These are phyloP conservation scores for Streptopelia turtur DNA, from an alignment of 2,797 vertebrate species.

Conservation along the genomic window DNA sequence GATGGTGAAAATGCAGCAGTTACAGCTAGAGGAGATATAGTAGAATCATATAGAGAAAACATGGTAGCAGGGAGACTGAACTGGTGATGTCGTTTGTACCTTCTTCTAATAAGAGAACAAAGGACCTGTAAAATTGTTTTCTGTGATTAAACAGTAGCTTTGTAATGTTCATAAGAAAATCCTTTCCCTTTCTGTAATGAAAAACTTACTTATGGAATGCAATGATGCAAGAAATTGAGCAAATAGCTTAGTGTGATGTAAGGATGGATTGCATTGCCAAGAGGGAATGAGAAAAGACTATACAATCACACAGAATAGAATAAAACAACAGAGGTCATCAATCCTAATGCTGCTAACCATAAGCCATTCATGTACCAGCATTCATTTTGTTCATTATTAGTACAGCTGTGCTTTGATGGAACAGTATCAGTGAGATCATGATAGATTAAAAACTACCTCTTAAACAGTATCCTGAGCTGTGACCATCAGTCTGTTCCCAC, in stretches of 20 bases:
- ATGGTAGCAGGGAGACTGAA: neutral
- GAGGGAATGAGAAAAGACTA: neutral
- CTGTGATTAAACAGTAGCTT: slow-evolving; percentile 5
- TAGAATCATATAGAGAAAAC: neutral
- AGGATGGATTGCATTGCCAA: neutral
- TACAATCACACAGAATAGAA: neutral
- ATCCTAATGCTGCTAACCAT: neutral
- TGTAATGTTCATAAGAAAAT: slow-evolving; percentile 27
- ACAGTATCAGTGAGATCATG: neutral
- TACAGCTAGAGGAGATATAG: neutral
- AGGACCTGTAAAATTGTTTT: slow-evolving; percentile 18
- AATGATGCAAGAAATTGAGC: slow-evolving; percentile 56
- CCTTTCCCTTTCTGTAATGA: neutral
- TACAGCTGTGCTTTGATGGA: neutral
- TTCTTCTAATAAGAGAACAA: slow-evolving; percentile 16
- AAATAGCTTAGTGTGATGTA: slow-evolving; percentile 17
- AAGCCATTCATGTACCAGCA: neutral
- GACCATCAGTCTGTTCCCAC: neutral
- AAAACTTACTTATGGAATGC: slow-evolving; percentile 48
- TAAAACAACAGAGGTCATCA: neutral
- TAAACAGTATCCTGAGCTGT: neutral
- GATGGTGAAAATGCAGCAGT: neutral
- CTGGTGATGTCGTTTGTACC: neutral
- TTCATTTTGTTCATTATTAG: neutral
- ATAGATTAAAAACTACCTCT: neutral